Conservation (phyloP, 1,140 invertebrate species). For the Bombus affinis region DNA sequence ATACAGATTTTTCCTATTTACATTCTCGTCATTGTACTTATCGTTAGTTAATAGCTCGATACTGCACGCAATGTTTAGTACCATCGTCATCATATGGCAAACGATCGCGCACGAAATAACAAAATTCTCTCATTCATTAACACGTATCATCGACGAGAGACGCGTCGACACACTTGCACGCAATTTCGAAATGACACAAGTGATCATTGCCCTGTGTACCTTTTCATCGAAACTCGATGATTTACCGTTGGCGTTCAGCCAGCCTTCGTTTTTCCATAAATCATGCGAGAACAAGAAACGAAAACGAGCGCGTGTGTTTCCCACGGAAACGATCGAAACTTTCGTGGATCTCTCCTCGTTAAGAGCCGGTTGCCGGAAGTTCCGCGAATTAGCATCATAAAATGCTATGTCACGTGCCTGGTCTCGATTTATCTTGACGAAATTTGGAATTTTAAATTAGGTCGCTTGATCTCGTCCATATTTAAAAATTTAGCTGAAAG, state of each 20-base stretch:
- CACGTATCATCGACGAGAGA: slow-evolving; percentile 4
- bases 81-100: background rate
- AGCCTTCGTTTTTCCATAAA: slow-evolving; percentile 19
- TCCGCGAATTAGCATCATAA: slow-evolving; percentile 29
- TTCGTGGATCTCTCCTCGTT: slow-evolving; percentile 16
- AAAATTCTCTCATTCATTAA: slow-evolving; percentile 34
- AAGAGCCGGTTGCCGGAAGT: background rate
- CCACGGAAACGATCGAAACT: background rate
- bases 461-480: background rate
- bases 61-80: slow-evolving; percentile 46
- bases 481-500: background rate
- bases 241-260: background rate
- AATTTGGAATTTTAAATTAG: background rate
- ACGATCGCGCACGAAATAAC: slow-evolving; percentile 27
- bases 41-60: background rate
- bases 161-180: slow-evolving; percentile 22
- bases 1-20: background rate
- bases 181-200: slow-evolving; percentile 7
- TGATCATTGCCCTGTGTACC: background rate
- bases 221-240: slow-evolving; percentile 2
- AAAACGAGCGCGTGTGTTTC: background rate
- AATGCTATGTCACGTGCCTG: background rate
- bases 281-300: background rate
- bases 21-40: background rate
- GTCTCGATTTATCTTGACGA: background rate